phyloP scores from a whole-genome alignment of 1,140 invertebrate genomes.

The Charaxes varanes region DNA sequence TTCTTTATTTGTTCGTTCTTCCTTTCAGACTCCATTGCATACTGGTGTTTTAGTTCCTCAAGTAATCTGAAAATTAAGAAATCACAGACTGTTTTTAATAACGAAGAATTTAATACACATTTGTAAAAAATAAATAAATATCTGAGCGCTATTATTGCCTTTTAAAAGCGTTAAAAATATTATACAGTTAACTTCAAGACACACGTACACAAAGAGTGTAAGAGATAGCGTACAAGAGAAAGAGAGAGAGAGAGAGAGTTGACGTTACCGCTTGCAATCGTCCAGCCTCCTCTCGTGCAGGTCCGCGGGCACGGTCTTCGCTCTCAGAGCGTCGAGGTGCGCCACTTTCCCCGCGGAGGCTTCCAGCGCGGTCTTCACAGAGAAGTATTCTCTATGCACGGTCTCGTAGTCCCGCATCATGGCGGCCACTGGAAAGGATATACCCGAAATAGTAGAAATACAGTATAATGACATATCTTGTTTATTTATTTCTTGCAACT shows the following conservation, averaged over 20 bases:
- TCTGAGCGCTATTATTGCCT: too few relatives aligned
- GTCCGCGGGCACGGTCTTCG: conserved; percentile 52
- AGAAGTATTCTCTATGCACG: conserved; percentile 68
- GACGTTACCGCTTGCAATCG: conserved; percentile 47
- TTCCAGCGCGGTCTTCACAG: conserved; percentile 48
- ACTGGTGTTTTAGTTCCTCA: conserved; percentile 63
- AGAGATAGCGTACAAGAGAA: too few relatives aligned
- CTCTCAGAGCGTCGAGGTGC: conserved; percentile 31
- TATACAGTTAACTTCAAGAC: too few relatives aligned
- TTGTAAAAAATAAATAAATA: conserved; percentile 4
- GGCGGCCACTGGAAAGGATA: conserved; percentile 54
- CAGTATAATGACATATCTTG: conserved; percentile 6
- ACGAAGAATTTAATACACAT: too few relatives aligned
- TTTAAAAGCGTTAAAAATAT: too few relatives aligned
- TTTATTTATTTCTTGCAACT: too few relatives aligned
- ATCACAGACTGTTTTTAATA: neutral
- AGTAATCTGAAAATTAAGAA: conserved; percentile 36
- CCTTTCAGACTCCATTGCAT: conserved; percentile 51
- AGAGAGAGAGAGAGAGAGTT: neutral
- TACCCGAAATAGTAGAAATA: too few relatives aligned
- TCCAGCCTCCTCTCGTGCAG: conserved; percentile 52
- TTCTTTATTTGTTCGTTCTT: conserved; percentile 47
- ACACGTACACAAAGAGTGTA: too few relatives aligned
- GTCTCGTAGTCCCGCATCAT: conserved; percentile 69
- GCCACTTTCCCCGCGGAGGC: conserved; percentile 39